phyloP scores from a whole-genome alignment of 2,113 vertebrate species.

The Gymnogyps californianus region DNA sequence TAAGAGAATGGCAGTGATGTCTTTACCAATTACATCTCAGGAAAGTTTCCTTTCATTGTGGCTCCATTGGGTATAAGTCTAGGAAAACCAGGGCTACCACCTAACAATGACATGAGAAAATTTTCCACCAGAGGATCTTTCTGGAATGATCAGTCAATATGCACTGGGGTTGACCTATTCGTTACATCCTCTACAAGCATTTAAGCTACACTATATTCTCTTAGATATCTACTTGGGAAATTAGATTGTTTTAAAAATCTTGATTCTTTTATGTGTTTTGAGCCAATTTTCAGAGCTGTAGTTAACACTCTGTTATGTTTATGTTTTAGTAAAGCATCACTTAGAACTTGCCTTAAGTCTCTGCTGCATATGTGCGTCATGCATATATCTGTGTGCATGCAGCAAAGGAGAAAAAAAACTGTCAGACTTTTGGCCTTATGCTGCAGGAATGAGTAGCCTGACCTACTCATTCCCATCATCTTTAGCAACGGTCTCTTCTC shows the following conservation, averaged over 20 bases:
- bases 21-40: background rate
- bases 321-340: background rate
- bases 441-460: background rate
- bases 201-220: background rate
- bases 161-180: background rate
- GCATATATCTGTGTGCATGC: background rate
- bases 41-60: background rate
- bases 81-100: background rate
- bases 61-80: background rate
- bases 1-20: background rate
- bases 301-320: background rate
- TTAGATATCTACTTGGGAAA: background rate
- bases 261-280: background rate
- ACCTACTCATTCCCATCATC: background rate
- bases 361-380: background rate
- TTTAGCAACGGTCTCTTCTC: background rate
- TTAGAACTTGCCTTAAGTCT: background rate
- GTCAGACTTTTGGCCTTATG: background rate
- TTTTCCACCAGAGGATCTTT: background rate
- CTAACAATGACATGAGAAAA: background rate
- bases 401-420: background rate
- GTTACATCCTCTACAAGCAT: background rate
- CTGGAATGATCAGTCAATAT: background rate
- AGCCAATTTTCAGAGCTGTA: background rate
- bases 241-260: background rate